Percentiles rank a stretch among this genome's conserved stretches.
Evolutionary conservation across 2,797 vertebrate genomes (phyloP).

Genomic region (Pyrocephalus nanus): DNA sequence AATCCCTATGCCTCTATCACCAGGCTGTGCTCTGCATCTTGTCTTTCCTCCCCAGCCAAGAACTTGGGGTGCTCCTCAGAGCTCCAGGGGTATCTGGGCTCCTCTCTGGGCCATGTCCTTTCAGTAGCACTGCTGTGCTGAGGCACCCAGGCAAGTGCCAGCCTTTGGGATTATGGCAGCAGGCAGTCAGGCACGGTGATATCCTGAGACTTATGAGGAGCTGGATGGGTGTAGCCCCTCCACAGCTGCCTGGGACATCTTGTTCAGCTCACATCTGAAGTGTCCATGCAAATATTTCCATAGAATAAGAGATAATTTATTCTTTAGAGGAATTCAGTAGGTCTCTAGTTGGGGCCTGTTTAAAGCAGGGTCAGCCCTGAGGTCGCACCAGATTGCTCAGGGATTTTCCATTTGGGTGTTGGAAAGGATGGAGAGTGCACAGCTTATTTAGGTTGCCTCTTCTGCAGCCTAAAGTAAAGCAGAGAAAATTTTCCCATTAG

Average conservation of each 20-base stretch:
- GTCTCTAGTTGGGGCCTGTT: not conserved
- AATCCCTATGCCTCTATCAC: not conserved
- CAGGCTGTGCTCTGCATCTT: not conserved
- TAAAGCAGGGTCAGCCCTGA: not conserved
- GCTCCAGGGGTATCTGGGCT: not conserved
- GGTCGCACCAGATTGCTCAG: not conserved
- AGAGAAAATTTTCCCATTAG: not conserved
- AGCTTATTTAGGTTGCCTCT: not conserved
- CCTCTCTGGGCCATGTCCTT: not conserved
- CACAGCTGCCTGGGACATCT: not conserved
- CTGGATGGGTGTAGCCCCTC: not conserved
- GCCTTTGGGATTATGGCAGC: not conserved
- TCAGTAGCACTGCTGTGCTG: not conserved
- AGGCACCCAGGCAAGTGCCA: not conserved
- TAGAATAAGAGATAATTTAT: not conserved
- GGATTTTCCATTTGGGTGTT: not conserved
- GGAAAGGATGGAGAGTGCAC: not conserved
- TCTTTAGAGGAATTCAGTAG: not conserved
- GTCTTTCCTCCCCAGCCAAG: not conserved
- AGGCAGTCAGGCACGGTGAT: not conserved
- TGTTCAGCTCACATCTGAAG: not conserved
- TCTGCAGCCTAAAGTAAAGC: not conserved
- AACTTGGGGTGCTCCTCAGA: not conserved
- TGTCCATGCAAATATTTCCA: not conserved
- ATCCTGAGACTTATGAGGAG: not conserved